Base-by-base conservation (phyloP, 2,888 invertebrate species). In the Netelia melanura region DNA sequence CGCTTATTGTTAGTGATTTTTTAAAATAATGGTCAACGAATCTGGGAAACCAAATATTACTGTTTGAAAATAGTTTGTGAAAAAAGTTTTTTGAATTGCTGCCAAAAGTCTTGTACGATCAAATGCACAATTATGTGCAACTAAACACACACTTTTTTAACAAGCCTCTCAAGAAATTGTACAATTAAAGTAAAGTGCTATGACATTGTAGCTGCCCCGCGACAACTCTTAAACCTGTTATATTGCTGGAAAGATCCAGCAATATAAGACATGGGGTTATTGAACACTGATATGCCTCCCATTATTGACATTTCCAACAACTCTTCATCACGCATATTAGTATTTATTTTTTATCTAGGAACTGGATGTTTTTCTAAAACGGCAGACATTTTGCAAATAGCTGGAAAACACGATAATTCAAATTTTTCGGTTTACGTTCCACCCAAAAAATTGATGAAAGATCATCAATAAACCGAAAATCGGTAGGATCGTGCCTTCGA, bases 251-350 rank as follows among this genome's bases (percentile, higher is more conserved):
- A n/a, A n/a, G n/a, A n/a, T n/a, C n/a, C n/a, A n/a, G n/a, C n/a
- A n/a, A n/a, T n/a, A n/a, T n/a, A n/a, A n/a, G 58, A 83, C 78
- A 80, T 83, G 56, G 83, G 78, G 61, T 48, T 82, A 64, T 76
- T 68, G n/a, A 30, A 80, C 17, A 52, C 89, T 62, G 81, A 71
- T 52, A 30, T 23, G 58, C 44, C 70, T 74, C 68, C 64, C 38
- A 81, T 81, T 30, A 23, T 48, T 67, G 52, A 30, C 68, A 56
- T 52, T 65, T 3, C 65, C 30, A 25, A 81, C 80, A 81, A 82
- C 89, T 88, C 83, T 44, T 25, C 76, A 76, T 54, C 89, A 87
- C 86, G 90, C 90, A 84, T 17, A 88, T 89, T 71, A 67, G 75
- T 81, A 44, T 87, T 74, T 48, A 79, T 70, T 75, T 67, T 74